Base-by-base conservation (phyloP, 2,888 invertebrate genomes). In the Parnassius smintheus region DNA sequence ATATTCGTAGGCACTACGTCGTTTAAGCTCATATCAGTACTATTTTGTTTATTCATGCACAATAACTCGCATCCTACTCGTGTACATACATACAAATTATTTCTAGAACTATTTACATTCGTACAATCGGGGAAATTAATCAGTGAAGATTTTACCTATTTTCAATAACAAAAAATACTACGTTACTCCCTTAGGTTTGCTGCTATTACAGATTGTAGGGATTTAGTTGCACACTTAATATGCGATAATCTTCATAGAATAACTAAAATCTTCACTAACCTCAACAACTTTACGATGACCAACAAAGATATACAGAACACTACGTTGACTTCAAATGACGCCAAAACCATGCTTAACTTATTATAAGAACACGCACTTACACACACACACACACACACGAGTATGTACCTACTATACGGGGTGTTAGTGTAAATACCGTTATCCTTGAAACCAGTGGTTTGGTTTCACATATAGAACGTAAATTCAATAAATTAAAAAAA, bases 11-110 rank as follows among this genome's bases (percentile, higher is more conserved):
- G 93, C 93, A 93, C 93, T 93, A 93, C 93, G 85, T 92, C 89
- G 83, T 90, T 86, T 93, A 93, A 93, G 93, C 93, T 93, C 93
- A 92, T 93, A 92, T 93, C 93, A 93, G 93, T 92, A 92, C 92
- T 92, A 92, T 87, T 85, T 81, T 86, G 82, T 88, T 82, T 87
- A 86, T 86, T 75, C 83, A 88, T 89, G 86, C 85, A 85, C 81
- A 82, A 75, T 82, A 81, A 83, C 82, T 86, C 81, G 83, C 86
- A 81, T 81, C 77, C 88, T 88, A 88, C 84, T 80, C 81, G 84
- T 82, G 80, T 86, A 87, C 79, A 85, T 86, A 87, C 80, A 86
- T 85, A 88, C 80, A 85, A 84, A 82, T 83, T 83, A 82, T 75
- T 70, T 80, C 80, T 78, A 83, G 45, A 25, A n/a, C 74, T 86